Evolutionary conservation across 2,113 vertebrate genomes (phyloP), one percentile per base, ranked within the genome.

Genomic region (Hippocampus barbouri): DNA sequence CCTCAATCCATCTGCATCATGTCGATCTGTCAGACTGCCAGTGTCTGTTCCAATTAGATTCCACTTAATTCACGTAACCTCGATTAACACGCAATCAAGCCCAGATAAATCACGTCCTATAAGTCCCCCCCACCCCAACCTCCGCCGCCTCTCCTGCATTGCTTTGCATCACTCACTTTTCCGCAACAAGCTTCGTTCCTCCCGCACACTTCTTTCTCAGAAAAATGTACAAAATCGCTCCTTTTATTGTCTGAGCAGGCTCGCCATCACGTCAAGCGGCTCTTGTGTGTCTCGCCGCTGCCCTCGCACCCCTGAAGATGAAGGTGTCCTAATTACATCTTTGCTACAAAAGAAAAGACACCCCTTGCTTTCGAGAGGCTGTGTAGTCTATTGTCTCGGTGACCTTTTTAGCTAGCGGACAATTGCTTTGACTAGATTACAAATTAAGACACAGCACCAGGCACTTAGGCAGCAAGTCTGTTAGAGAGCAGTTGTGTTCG

Each of bases 21-120:
- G 93, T 93, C 91, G 91, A 93, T 93, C 93, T 93, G 92, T 93
- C 91, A 93, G 93, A 90, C 91, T 92, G 92, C 91, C 92, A 93
- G 93, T 93, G 93, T 93, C 93, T 93, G 92, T 93, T 93, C 91
- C 93, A 93, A 93, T 93, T 93, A 93, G 91, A 93, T 93, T 93
- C 92, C 92, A 93, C 91, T 93, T 93, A 93, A 93, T 93, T 93
- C 93, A 93, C 91, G 90, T 93, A 93, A 93, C 93, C 93, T 93
- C 92, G 91, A 93, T 93, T 93, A 93, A 93, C 92, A 93, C 90
- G 93, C 92, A 93, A 93, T 93, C 93, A 93, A 93, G 92, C 92
- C 90, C 91, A 92, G 91, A 93, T 93, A 93, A 93, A 93, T 93
- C 93, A 93, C 91, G 89, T 93, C 90, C 93, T 93, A 91, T 93